Percentiles rank a stretch among this genome's conserved stretches.
phyloP scores from a whole-genome alignment of 2,797 vertebrate species.

The Chaetodon trifasciatus region DNA sequence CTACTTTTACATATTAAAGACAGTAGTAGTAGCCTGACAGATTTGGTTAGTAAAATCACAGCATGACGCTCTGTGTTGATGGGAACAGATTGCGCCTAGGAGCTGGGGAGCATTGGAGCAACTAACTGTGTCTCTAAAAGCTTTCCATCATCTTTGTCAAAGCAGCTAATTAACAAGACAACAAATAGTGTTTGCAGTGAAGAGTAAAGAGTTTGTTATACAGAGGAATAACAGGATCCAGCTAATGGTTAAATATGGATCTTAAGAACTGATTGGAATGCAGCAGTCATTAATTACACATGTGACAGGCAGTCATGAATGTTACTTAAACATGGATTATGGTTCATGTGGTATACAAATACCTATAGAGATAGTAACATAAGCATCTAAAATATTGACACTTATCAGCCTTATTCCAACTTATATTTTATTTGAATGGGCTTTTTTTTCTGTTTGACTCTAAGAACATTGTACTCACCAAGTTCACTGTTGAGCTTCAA shows the following conservation, averaged over 20 bases:
- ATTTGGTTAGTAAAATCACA: slow-evolving; percentile 42
- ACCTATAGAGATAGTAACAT: background rate
- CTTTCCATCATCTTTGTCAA: slow-evolving; percentile 64
- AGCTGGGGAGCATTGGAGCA: slow-evolving; percentile 59
- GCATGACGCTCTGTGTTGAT: slow-evolving; percentile 40
- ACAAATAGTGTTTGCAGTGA: slow-evolving; percentile 33
- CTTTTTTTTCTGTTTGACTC: background rate
- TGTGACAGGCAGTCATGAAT: background rate
- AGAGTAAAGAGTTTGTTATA: background rate
- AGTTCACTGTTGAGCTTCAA: background rate
- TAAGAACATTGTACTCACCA: background rate
- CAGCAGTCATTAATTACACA: slow-evolving; percentile 24
- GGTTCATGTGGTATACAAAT: background rate
- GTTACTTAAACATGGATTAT: background rate
- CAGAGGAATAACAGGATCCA: background rate
- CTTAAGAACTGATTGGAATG: slow-evolving; percentile 22
- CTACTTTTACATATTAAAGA: slow-evolving; percentile 22
- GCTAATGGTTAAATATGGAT: slow-evolving; percentile 31
- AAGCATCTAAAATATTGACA: background rate
- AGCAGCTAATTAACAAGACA: slow-evolving; percentile 68
- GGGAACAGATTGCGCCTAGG: slow-evolving; percentile 65
- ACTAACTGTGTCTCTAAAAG: slow-evolving; percentile 60
- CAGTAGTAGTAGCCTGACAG: slow-evolving; percentile 23
- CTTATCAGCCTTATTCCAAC: background rate
- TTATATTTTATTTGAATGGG: background rate